Base-by-base conservation (phyloP, 2,888 invertebrate genomes). In the Theretra japonica region DNA sequence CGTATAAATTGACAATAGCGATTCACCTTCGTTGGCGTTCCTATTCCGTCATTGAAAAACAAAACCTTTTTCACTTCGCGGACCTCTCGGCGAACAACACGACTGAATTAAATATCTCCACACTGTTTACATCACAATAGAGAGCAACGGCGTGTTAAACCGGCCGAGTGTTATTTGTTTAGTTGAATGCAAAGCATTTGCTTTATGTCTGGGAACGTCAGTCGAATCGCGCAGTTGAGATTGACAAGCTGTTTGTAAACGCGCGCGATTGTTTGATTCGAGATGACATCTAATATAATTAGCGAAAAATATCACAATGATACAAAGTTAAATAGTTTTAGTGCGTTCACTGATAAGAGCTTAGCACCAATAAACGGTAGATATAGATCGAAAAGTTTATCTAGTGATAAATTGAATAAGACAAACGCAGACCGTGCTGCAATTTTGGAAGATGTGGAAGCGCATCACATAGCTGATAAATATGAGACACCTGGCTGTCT, bases 341-440 rank as follows among this genome's bases (percentile, higher is more conserved):
- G 91, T 90, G 88, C 88, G 70, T 87, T 91, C 77, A 78, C 84
- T 78, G 94, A 94, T 86, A 94, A 90, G 83, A 88, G 86, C 81
- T 85, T 91, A 72, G 85, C 89, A 74, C 90, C 92, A 65, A 77
- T 92, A 71, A 93, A 90, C 75, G 87, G 85, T 68, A 86, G 92
- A 80, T 93, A 91, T 79, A 87, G 92, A 73, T 93, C 94, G 56
- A 94, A 91, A 76, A 94, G 94, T 91, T 88, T 94, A 79, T 94
- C 94, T 57, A 92, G 93, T 91, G 94, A 94, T 89, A 94, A 94
- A 85, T 90, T 94, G 81, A 93, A 92, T 77, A 89, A 92, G 81
- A 84, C 86, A 23, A 92, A 93, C 77, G 91, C 90, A 70, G 94
- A 94, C 80, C 88, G 93, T 17, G 90, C 93, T 8, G 94, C 94